These are phyloP conservation scores for Aphelocoma californica DNA, from an alignment of 2,797 vertebrate genomes.

Conservation along the genomic window DNA sequence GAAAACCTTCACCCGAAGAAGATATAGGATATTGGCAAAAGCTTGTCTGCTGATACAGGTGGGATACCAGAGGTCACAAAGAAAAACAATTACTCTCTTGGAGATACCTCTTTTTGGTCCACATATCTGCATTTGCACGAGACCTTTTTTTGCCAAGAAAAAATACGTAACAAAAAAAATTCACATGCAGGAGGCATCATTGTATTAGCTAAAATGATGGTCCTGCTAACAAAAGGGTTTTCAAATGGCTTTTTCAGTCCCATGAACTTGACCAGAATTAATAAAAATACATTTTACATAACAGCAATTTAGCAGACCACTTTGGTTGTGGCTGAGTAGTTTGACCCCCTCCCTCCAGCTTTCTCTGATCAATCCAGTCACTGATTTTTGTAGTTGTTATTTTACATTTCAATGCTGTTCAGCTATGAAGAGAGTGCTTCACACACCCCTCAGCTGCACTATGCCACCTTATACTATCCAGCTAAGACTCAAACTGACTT, in stretches of 20 bases:
- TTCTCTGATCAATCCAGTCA: not conserved
- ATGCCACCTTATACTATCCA: not conserved
- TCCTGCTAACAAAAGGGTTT: not conserved
- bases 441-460: not conserved
- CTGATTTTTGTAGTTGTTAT: not conserved
- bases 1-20: not conserved
- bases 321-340: not conserved
- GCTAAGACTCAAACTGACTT: not conserved
- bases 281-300: not conserved
- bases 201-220: not conserved
- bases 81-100: not conserved
- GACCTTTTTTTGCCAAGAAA: not conserved
- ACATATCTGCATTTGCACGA: not conserved
- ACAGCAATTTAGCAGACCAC: not conserved
- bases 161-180: not conserved
- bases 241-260: not conserved
- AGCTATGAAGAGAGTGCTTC: not conserved
- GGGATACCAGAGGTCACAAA: not conserved
- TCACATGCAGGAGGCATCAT: not conserved
- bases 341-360: not conserved
- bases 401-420: not conserved
- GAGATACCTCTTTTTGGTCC: not conserved
- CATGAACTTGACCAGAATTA: not conserved
- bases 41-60: not conserved
- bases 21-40: not conserved